Evolutionary conservation across 1,140 invertebrate species (phyloP), one percentile per base, ranked within the genome.

Genomic region (Bradysia coprophila): DNA sequence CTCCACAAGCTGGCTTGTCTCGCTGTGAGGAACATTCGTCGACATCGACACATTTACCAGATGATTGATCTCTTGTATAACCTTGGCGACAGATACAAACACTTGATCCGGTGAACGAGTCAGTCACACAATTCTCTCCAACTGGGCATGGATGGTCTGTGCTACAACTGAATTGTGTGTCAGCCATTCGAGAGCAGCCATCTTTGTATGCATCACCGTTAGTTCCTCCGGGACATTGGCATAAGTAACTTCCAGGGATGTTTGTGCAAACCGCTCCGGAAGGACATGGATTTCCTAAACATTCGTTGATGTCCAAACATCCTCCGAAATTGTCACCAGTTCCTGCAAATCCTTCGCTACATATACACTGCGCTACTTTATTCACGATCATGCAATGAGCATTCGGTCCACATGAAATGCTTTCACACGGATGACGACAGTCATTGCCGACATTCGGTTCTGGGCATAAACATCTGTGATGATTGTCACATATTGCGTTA

Each of bases 361-460:
- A 94, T 9, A 85, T 64, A 60, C 89, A 94, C 48, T 82, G 81
- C 0, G 86, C 81, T 48, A 75, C 67, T 47, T 83, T 76, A 50
- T 86, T 85, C 24, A 84, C 69, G 11, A 93, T 53, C 71, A 89
- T 83, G 56, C 90, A 94, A 49, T 90, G 80, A 3, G 87, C 79
- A 57, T 92, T 90, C 15, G 82, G 77, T 43, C 82, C 82, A 60
- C 89, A 93, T 32, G 73, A 72, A 11, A 86, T 61, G 36, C 76
- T 70, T 65, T 93, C 88, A 56, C 89, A 94, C 1, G 88, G 89
- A 76, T 92, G 86, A 66, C 86, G 75, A 49, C 87, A 93, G 56
- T 90, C 84, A 47, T 88, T 85, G 51, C 87, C 87, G 50, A 89
- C 68, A 53, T 91, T 91, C 0, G 88, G 88, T 51, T 88, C 83